A percentile compares a stretch with the other conserved stretches of the same genome.
Evolutionary conservation across 2,113 vertebrate genomes (phyloP).

Genomic region (Caloenas nicobarica): DNA sequence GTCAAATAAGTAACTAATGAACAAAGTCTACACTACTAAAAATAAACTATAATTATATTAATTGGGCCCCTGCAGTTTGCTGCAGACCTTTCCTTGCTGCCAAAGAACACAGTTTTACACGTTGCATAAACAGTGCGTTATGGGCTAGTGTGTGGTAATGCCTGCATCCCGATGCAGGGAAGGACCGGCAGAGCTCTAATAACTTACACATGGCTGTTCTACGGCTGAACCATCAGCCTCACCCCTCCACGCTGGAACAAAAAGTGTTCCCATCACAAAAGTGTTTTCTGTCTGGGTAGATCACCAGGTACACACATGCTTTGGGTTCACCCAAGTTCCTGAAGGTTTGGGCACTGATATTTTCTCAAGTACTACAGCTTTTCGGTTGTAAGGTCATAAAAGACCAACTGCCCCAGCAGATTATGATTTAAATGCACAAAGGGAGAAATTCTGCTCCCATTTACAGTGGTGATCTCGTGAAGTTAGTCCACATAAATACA

Average conservation of each 20-base stretch:
- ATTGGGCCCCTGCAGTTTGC: conserved; percentile 68
- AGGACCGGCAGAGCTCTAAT: background rate
- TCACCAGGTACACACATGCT: background rate
- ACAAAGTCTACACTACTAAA: conserved; percentile 69
- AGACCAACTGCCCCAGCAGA: background rate
- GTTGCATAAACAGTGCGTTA: conserved; percentile 46
- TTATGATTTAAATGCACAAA: background rate
- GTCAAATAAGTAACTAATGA: conserved; percentile 70
- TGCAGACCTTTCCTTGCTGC: conserved; percentile 58
- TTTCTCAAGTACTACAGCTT: background rate
- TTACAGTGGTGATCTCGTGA: background rate
- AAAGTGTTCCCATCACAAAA: background rate
- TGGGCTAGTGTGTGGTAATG: background rate
- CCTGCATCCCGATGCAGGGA: background rate
- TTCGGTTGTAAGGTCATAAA: background rate
- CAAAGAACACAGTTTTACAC: conserved; percentile 23
- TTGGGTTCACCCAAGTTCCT: background rate
- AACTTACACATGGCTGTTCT: conserved; percentile 11
- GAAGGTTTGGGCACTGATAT: background rate
- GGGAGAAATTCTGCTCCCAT: background rate
- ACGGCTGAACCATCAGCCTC: background rate
- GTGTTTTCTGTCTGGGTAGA: background rate
- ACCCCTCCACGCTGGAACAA: background rate
- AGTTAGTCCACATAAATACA: background rate
- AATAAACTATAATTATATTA: conserved; percentile 71